These are phyloP conservation scores for Augiades crinisus DNA, from an alignment of 2,888 invertebrate species.

Conservation along the genomic window DNA sequence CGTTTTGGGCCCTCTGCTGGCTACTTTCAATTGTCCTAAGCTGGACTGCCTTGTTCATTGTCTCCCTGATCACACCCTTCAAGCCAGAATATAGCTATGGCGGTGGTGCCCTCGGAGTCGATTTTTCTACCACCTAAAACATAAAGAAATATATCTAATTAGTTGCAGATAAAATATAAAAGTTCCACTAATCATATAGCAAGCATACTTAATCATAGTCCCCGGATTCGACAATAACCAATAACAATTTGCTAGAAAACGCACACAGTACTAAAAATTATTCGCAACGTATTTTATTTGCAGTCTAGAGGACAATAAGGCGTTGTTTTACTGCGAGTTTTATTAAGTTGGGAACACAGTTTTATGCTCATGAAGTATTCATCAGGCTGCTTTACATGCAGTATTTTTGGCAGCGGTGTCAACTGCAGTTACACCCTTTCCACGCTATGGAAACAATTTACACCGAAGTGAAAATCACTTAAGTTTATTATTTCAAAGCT, in stretches of 20 bases:
- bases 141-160: too few relatives aligned
- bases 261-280: conserved; percentile 8
- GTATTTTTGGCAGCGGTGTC: conserved; percentile 23
- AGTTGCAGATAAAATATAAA: too few relatives aligned
- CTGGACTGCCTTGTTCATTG: too few relatives aligned
- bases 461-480: conserved; percentile 8
- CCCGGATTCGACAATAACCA: too few relatives aligned
- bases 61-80: too few relatives aligned
- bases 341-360: conserved; percentile 24
- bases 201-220: too few relatives aligned
- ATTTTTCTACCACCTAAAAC: too few relatives aligned
- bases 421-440: conserved; percentile 26
- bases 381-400: conserved; percentile 24
- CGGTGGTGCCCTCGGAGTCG: too few relatives aligned
- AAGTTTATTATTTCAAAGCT: not conserved
- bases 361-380: conserved; percentile 27
- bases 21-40: too few relatives aligned
- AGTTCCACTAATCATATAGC: too few relatives aligned
- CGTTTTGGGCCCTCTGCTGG: too few relatives aligned
- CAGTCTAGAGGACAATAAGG: conserved; percentile 16
- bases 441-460: conserved; percentile 26
- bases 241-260: conserved; percentile 7
- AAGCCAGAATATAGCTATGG: too few relatives aligned
- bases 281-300: conserved; percentile 4
- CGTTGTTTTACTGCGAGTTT: conserved; percentile 19